Base-by-base conservation (phyloP, 2,888 invertebrate species). In the Busseola fusca region DNA sequence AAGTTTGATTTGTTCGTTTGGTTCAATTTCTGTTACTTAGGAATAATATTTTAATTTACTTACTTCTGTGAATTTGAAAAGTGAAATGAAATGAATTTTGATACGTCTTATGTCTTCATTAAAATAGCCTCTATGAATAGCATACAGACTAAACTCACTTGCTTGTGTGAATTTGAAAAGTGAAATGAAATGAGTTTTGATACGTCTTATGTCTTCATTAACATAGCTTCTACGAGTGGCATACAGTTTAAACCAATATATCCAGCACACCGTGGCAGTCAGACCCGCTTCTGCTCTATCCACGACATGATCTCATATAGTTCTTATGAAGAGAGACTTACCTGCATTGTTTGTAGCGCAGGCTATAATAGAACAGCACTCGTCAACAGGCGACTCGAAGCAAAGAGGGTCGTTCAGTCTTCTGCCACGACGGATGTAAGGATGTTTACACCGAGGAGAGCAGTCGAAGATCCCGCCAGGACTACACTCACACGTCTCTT, bases 401-500 rank as follows among this genome's bases (percentile, higher is more conserved):
- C 98, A 98, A 63, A 97, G 93, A 0, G 97, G 97, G 91, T 98
- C 98, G 69, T 96, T 96, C 72, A 96, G 93, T 72, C 96, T 96
- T 86, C 96, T 96, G 34, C 98, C 98, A 27, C 97, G 96, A 65
- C 97, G 96, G 81, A 98, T 96, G 81, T 96, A 97, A 0, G 97
- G 97, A 27, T 96, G 96, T 71, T 95, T 94, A 90, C 98, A 98
- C 52, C 97, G 96, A 0, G 97, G 97, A n/a, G 96, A 93, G 87
- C 98, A 98, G 79, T 97, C 96, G 91, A 97, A 97, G 80, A 94
- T 94, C 1, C 98, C 98, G 21, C 96, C 96, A 94, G 93, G 87
- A n/a, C n/a, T n/a, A n/a, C 98, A 98, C 37, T 97, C 97, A 88
- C 98, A 98, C 3, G 96, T 95, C 79, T 98, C 97, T 70, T 98